These are phyloP conservation scores for Orestias chungarensis DNA, from an alignment of 2,797 vertebrate species.

Conservation along the genomic window DNA sequence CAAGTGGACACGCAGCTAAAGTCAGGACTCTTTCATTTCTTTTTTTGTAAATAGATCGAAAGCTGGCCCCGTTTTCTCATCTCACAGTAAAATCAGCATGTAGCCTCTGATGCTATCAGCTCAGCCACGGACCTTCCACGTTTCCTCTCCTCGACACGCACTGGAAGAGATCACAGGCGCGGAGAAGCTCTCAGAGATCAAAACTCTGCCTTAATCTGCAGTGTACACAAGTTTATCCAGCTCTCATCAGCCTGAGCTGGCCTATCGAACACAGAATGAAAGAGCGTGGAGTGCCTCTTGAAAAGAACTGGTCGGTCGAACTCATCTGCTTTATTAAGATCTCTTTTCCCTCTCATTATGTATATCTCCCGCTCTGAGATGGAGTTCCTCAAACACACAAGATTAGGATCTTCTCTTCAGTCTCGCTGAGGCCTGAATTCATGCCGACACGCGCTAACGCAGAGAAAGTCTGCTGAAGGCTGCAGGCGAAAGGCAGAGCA, in stretches of 20 bases:
- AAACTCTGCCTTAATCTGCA: conserved; percentile 42
- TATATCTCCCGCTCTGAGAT: conserved; percentile 68
- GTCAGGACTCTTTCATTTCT: background rate
- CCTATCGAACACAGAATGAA: conserved; percentile 54
- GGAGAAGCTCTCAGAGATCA: conserved; percentile 42
- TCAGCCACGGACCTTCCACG: background rate
- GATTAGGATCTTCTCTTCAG: conserved; percentile 58
- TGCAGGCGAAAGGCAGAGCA: conserved; percentile 5
- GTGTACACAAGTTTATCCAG: conserved; percentile 55
- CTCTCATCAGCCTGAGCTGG: conserved; percentile 54
- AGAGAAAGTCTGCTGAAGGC: conserved; percentile 1
- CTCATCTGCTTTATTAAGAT: conserved; percentile 60
- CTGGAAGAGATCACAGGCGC: conserved; percentile 49
- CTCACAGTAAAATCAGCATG: conserved; percentile 10
- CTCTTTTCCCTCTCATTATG: conserved; percentile 77
- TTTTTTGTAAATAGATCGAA: conserved; percentile 5
- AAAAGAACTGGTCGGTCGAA: conserved; percentile 57
- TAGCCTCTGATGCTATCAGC: conserved; percentile 8
- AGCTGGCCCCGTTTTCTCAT: background rate
- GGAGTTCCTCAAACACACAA: conserved; percentile 58
- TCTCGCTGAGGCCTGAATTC: conserved; percentile 13
- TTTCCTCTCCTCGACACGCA: conserved; percentile 22
- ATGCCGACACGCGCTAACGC: background rate
- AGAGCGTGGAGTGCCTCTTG: conserved; percentile 46
- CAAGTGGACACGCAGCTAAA: background rate